phyloP scores from a whole-genome alignment of 2,888 invertebrate species.

The Yponomeuta sedellus region DNA sequence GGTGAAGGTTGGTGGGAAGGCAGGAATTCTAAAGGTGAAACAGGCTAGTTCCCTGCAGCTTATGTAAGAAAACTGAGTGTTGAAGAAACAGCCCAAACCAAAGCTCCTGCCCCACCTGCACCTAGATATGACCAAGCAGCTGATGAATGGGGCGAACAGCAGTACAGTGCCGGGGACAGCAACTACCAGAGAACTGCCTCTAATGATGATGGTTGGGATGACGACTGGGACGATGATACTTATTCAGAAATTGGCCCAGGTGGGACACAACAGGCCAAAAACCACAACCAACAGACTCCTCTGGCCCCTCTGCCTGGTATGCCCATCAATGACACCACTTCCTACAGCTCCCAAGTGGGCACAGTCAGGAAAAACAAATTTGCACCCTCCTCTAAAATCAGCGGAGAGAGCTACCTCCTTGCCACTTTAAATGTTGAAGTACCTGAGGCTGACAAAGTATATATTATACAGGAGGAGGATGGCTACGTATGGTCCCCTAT shows the following conservation, averaged over 20 bases:
- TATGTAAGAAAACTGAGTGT: constrained; percentile 87
- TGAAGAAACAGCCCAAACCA: constrained; percentile 53
- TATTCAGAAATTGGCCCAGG: constrained; percentile 85
- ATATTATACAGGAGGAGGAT: constrained; percentile 84
- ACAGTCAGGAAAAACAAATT: constrained; percentile 87
- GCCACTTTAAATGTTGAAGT: constrained; percentile 83
- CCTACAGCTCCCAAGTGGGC: constrained; percentile 77
- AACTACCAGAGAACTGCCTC: constrained; percentile 65
- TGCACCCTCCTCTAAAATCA: constrained; percentile 92
- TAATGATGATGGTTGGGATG: constrained; percentile 86
- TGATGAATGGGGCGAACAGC: constrained; percentile 78
- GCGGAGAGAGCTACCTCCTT: constrained; percentile 92
- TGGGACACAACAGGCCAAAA: constrained; percentile 45
- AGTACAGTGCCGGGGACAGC: constrained; percentile 62
- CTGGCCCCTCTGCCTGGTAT: constrained; percentile 66
- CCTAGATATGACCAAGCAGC: constrained; percentile 78
- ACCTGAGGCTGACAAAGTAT: constrained; percentile 82
- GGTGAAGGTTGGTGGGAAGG: constrained; percentile 99
- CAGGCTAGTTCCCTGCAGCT: constrained; percentile 94
- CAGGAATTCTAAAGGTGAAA: constrained; percentile 83
- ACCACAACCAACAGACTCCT: constrained; percentile 54
- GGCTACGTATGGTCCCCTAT: constrained; percentile 86
- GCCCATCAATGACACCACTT: constrained; percentile 71
- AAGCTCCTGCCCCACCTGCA: constrained; percentile 61
- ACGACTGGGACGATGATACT: constrained; percentile 90